phyloP scores from a whole-genome alignment of 2,113 vertebrate genomes.

The Eurypyga helias region DNA sequence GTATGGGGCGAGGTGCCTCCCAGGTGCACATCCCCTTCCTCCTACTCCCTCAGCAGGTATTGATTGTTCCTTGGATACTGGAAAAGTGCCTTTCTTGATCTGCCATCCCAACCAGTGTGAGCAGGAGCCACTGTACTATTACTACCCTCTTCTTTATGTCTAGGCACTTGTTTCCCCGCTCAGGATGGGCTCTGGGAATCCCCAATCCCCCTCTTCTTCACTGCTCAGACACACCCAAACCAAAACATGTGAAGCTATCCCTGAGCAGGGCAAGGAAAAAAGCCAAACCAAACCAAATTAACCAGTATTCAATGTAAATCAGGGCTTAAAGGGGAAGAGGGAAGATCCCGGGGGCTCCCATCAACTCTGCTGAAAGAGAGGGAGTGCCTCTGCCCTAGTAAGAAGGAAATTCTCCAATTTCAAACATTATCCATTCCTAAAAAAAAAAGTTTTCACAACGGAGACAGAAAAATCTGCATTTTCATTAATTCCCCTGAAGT shows the following conservation, averaged over 20 bases:
- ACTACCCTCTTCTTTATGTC: not conserved
- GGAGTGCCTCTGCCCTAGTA: not conserved
- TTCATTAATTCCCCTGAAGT: not conserved
- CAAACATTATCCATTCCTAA: not conserved
- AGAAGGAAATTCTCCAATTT: not conserved
- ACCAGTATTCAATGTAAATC: not conserved
- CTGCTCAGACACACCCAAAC: not conserved
- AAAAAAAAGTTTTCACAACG: not conserved
- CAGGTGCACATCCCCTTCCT: not conserved
- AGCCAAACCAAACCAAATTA: not conserved
- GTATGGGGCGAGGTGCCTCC: not conserved
- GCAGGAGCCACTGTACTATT: not conserved
- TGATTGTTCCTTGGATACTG: accelerated
- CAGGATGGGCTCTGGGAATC: not conserved
- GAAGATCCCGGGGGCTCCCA: not conserved
- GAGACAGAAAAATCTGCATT: not conserved
- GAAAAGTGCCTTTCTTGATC: not conserved
- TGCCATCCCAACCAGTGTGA: accelerated
- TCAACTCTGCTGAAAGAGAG: not conserved
- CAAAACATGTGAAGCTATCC: accelerated
- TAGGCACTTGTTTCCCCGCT: not conserved
- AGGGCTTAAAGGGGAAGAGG: not conserved
- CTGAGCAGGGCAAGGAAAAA: not conserved
- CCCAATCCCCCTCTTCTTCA: not conserved
- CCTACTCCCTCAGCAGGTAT: not conserved